Percentiles rank a stretch among this genome's conserved stretches.
phyloP scores from a whole-genome alignment of 2,113 vertebrate species.

The Campylorhamphus procurvoides region DNA sequence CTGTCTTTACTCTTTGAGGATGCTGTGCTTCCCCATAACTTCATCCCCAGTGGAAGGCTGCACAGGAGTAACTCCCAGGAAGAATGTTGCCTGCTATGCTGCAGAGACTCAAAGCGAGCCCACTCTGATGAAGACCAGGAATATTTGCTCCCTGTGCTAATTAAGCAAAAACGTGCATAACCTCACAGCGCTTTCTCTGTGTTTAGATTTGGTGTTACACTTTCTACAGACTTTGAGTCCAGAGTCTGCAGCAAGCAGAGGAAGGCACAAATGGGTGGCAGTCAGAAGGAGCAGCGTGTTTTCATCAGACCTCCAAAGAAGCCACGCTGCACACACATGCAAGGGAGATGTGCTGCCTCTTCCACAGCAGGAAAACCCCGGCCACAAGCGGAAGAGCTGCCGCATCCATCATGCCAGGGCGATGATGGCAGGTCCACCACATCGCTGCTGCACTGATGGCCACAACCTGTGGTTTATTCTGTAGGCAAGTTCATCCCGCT shows the following conservation, averaged over 20 bases:
- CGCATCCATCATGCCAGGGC: rapidly evolving
- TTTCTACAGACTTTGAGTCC: not conserved
- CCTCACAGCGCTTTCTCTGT: not conserved
- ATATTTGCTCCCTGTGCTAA: not conserved
- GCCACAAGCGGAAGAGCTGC: not conserved
- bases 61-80: not conserved
- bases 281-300: not conserved
- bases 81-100: rapidly evolving
- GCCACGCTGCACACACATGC: rapidly evolving
- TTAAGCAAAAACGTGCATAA: not conserved
- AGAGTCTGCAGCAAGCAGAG: not conserved
- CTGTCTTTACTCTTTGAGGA: rapidly evolving
- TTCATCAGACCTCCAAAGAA: not conserved
- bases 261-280: not conserved
- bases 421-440: rapidly evolving
- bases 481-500: not conserved
- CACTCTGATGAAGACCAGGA: rapidly evolving
- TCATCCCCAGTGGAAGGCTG: not conserved
- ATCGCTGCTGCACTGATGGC: rapidly evolving
- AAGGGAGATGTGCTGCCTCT: not conserved
- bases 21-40: not conserved
- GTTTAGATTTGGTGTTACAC: not conserved
- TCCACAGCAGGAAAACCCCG: not conserved
- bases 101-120: not conserved
- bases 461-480: not conserved